These are phyloP conservation scores for Plecturocebus donacophilus DNA, from an alignment of 2,113 vertebrate species.

Conservation along the genomic window DNA sequence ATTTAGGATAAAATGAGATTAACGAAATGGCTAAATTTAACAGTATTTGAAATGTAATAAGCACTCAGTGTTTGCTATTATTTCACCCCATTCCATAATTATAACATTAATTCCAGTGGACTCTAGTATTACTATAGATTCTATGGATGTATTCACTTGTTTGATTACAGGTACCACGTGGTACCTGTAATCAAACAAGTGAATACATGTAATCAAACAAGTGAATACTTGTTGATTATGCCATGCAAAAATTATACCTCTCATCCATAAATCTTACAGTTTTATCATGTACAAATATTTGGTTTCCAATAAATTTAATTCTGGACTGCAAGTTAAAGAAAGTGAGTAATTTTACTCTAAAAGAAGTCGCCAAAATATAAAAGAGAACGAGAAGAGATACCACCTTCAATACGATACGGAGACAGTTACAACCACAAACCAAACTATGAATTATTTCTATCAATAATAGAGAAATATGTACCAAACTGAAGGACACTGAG, in stretches of 20 bases:
- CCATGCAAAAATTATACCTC: neutral
- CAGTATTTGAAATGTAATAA: neutral
- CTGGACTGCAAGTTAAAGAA: constrained; percentile 17
- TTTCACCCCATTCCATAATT: neutral
- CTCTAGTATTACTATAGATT: neutral
- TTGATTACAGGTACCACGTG: neutral
- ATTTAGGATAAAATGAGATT: neutral
- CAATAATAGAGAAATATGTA: constrained; percentile 12
- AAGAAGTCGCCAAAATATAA: constrained; percentile 14
- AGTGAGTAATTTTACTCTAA: neutral
- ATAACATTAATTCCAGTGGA: constrained; percentile 2
- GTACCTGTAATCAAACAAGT: neutral
- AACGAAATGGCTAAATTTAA: constrained; percentile 24
- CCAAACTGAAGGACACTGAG: neutral
- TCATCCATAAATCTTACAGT: neutral
- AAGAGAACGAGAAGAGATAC: neutral
- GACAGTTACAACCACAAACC: constrained; percentile 10
- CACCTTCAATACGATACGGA: neutral
- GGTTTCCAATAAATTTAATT: neutral
- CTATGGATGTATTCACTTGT: constrained; percentile 3
- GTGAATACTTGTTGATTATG: too few species aligned
- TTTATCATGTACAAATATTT: neutral
- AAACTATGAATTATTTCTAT: constrained; percentile 29
- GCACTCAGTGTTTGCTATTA: neutral
- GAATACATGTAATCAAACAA: too few species aligned